Evolutionary conservation across 2,797 vertebrate genomes (phyloP).

Genomic region (Micromesistius poutassou): DNA sequence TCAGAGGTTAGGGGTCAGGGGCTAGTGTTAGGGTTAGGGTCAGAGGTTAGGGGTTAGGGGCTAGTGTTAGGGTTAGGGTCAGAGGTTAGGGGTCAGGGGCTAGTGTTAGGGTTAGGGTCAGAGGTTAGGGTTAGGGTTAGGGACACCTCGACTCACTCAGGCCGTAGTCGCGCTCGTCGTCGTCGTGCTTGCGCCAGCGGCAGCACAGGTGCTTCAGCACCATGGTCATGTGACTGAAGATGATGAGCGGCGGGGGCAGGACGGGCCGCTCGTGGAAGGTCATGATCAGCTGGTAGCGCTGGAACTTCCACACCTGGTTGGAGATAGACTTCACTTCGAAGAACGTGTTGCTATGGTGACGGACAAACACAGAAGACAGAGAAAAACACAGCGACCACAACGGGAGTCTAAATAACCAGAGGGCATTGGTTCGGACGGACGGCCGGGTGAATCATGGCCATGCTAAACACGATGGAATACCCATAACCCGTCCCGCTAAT

Average conservation of each 20-base stretch:
- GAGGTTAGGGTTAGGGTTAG: no score
- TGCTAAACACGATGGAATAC: not conserved
- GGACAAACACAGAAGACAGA: conserved; percentile 15
- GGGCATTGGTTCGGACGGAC: not conserved
- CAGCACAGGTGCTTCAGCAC: conserved; percentile 97
- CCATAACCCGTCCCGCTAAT: not conserved
- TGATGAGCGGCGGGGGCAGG: conserved; percentile 94
- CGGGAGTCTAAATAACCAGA: not conserved
- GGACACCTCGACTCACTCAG: conserved; percentile 80
- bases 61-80: no score
- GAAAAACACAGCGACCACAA: not conserved
- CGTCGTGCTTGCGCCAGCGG: conserved; percentile 95
- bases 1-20: no score
- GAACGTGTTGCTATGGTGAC: conserved; percentile 86
- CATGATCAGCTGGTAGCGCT: conserved; percentile 98
- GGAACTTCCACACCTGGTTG: conserved; percentile 99
- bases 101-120: no score
- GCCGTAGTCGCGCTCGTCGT: conserved; percentile 95
- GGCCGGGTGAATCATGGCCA: not conserved
- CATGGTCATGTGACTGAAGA: conserved; percentile 99
- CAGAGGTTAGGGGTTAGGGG: no score
- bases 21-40: no score
- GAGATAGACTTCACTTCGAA: conserved; percentile 99
- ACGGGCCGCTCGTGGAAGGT: conserved; percentile 97
- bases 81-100: no score